phyloP scores from a whole-genome alignment of 2,113 vertebrate species.

The Zosterops borbonicus region DNA sequence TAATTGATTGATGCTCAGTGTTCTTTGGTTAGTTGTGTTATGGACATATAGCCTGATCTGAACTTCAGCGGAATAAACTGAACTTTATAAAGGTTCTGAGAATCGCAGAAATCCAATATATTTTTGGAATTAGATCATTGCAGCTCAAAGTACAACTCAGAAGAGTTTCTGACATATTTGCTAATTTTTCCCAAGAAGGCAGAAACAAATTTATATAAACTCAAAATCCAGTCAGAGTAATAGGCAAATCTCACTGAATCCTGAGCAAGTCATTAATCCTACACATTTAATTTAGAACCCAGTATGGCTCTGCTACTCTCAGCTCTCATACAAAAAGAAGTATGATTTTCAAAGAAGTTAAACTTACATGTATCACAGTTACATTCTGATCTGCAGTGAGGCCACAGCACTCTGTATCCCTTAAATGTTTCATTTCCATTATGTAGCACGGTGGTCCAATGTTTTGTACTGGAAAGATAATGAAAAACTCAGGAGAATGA shows the following conservation, averaged over 20 bases:
- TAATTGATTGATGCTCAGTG: background rate
- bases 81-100: background rate
- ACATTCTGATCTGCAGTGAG: constrained; percentile 12
- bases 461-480: constrained; percentile 1
- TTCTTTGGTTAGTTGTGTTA: background rate
- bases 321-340: background rate
- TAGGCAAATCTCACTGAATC: background rate
- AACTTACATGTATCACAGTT: background rate
- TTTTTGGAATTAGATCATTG: background rate
- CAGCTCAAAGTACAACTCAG: background rate
- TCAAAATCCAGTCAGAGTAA: background rate
- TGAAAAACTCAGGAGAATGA: constrained; percentile 14
- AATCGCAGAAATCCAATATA: background rate
- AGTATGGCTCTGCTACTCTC: constrained; percentile 21
- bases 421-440: constrained; percentile 32
- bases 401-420: background rate
- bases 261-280: constrained; percentile 42
- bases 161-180: background rate
- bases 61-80: background rate
- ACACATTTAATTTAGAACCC: constrained; percentile 48
- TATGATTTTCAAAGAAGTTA: constrained; percentile 23
- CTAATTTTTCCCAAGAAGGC: background rate
- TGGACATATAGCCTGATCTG: background rate
- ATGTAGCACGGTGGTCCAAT: background rate
- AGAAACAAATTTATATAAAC: background rate